Evolutionary conservation across 1,140 invertebrate genomes (phyloP).

Genomic region (Meteorus sp.): DNA sequence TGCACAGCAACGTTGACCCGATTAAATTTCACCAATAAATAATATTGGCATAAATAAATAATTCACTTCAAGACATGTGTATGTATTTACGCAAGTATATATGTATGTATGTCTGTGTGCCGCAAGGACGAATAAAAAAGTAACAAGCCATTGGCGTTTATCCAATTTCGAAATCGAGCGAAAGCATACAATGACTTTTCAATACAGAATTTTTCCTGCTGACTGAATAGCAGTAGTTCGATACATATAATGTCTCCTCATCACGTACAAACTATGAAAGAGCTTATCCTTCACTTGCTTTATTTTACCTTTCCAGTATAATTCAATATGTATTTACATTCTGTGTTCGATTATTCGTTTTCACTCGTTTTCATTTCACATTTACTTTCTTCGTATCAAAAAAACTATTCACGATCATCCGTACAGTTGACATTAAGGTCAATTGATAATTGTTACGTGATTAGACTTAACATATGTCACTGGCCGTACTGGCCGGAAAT

Average conservation of each 20-base stretch:
- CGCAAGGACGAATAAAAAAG: background rate
- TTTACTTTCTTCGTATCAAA: slow-evolving; percentile 12
- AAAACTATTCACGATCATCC: background rate
- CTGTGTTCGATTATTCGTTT: slow-evolving; percentile 6
- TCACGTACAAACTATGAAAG: slow-evolving; percentile 9
- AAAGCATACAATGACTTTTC: slow-evolving; percentile 22
- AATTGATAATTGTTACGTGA: background rate
- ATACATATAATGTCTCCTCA: background rate
- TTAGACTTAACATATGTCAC: background rate
- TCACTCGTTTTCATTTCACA: background rate
- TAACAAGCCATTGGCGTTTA: slow-evolving; percentile 14
- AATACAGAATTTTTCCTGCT: background rate
- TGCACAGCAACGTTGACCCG: too few species aligned
- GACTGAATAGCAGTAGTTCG: too few species aligned
- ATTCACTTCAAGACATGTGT: too few species aligned
- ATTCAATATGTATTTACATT: background rate
- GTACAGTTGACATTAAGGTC: background rate
- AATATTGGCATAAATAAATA: too few species aligned
- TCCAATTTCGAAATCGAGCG: slow-evolving; percentile 36
- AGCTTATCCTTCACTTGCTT: background rate
- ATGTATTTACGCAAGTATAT: too few species aligned
- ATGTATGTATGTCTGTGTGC: slow-evolving; percentile 1
- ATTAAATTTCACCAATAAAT: too few species aligned
- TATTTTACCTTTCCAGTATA: background rate
- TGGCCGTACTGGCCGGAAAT: background rate